These are phyloP conservation scores for Copidosoma aretas DNA, from an alignment of 2,888 invertebrate genomes.

Conservation along the genomic window DNA sequence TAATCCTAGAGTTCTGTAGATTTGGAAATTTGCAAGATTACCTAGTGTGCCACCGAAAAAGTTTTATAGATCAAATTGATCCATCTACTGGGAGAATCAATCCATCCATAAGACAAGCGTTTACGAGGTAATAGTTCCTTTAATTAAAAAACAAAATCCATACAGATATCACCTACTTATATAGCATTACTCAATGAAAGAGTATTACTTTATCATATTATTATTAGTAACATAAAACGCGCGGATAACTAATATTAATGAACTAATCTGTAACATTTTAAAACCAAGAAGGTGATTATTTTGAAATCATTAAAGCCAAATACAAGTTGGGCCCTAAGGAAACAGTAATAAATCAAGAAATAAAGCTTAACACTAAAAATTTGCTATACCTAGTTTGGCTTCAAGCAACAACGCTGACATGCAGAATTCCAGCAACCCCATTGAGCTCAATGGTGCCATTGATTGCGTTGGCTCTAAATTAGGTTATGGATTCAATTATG, in stretches of 20 bases:
- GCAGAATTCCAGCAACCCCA: conserved; percentile 51
- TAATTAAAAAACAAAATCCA: not conserved
- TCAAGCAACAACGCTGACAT: conserved; percentile 44
- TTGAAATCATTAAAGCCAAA: too few relatives aligned
- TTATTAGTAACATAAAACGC: too few relatives aligned
- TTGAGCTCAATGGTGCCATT: conserved; percentile 51
- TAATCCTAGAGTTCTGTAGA: conserved; percentile 93
- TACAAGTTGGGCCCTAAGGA: too few relatives aligned
- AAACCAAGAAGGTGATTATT: too few relatives aligned
- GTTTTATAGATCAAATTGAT: conserved; percentile 84
- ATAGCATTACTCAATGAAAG: too few relatives aligned
- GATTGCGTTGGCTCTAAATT: conserved; percentile 71
- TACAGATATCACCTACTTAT: too few relatives aligned
- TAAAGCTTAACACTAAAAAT: too few relatives aligned
- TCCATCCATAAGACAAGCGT: conserved; percentile 68
- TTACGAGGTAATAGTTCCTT: conserved; percentile 62
- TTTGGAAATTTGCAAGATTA: conserved; percentile 93
- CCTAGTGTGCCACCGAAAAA: conserved; percentile 79
- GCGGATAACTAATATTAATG: too few relatives aligned
- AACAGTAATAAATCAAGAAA: too few relatives aligned
- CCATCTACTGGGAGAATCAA: conserved; percentile 74
- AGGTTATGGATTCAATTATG: conserved; percentile 81
- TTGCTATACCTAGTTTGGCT: too few relatives aligned
- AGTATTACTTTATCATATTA: too few relatives aligned
- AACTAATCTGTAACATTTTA: too few relatives aligned